Evolutionary conservation across 2,797 vertebrate species (phyloP).

Genomic region (Sciurus vulgaris): DNA sequence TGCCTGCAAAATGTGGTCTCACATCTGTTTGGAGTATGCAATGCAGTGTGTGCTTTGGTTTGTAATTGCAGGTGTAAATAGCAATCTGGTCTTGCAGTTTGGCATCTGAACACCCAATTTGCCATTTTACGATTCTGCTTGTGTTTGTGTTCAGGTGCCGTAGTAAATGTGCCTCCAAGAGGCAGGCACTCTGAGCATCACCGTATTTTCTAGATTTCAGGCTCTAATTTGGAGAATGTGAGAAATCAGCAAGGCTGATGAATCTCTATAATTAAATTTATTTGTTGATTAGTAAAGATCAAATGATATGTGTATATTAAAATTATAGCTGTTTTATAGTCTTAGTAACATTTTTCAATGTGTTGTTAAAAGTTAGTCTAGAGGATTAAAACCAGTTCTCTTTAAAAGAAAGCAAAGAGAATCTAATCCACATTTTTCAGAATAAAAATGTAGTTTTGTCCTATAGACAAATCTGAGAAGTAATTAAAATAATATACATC

Average conservation of each 20-base stretch:
- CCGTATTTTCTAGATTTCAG: neutral
- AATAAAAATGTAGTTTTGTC: neutral
- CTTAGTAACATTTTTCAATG: neutral
- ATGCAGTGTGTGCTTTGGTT: neutral
- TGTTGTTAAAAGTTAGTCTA: neutral
- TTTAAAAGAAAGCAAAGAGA: neutral
- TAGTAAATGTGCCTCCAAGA: neutral
- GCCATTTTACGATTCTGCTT: conserved; percentile 50
- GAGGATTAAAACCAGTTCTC: neutral
- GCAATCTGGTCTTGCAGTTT: conserved; percentile 54
- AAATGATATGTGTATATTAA: neutral
- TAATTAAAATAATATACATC: neutral
- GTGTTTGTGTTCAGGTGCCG: conserved; percentile 34
- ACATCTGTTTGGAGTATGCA: neutral
- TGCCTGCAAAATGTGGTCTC: neutral
- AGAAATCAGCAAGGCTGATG: neutral
- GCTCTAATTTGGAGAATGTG: neutral
- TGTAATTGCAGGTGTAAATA: conserved; percentile 70
- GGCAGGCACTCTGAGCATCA: neutral
- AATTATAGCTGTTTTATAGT: neutral
- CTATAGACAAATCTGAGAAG: neutral
- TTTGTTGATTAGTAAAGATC: conserved; percentile 11
- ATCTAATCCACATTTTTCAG: conserved; percentile 1
- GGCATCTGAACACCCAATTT: conserved; percentile 60
- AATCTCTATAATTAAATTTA: neutral